Evolutionary conservation across 2,113 vertebrate genomes (phyloP).

Genomic region (Antechinus stuartii): DNA sequence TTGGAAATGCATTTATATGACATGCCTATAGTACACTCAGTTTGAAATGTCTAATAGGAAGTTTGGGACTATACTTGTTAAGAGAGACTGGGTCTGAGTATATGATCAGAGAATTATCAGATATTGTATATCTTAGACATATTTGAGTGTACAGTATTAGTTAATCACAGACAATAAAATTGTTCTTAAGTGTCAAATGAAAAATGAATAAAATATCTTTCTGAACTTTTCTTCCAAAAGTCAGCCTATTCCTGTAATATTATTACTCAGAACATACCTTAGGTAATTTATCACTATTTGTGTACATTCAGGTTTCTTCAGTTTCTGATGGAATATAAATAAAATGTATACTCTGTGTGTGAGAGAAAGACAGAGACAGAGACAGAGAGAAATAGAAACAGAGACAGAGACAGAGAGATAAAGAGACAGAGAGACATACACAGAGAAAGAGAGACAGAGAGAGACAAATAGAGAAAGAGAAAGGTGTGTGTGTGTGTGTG

Average conservation of each 20-base stretch:
- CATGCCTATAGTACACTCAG: background rate
- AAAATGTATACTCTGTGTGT: background rate
- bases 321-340: constrained; percentile 49
- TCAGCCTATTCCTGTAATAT: background rate
- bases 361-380: too few species aligned
- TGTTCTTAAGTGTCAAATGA: constrained; percentile 33
- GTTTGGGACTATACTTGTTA: background rate
- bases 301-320: constrained; percentile 44
- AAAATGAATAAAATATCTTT: constrained; percentile 38
- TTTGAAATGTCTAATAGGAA: background rate
- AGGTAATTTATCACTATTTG: constrained; percentile 56
- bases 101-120: background rate
- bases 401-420: too few species aligned
- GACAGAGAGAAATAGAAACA: too few species aligned
- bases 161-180: constrained; percentile 40
- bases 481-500: too few species aligned
- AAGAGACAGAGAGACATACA: too few species aligned
- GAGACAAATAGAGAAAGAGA: too few species aligned
- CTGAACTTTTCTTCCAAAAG: constrained; percentile 36
- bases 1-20: background rate
- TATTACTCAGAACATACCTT: background rate
- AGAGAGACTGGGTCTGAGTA: background rate
- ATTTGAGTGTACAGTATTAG: background rate
- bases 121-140: background rate
- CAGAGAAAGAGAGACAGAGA: too few species aligned